Base-by-base conservation (phyloP, 2,888 invertebrate species). In the Linnaemya tessellans region DNA sequence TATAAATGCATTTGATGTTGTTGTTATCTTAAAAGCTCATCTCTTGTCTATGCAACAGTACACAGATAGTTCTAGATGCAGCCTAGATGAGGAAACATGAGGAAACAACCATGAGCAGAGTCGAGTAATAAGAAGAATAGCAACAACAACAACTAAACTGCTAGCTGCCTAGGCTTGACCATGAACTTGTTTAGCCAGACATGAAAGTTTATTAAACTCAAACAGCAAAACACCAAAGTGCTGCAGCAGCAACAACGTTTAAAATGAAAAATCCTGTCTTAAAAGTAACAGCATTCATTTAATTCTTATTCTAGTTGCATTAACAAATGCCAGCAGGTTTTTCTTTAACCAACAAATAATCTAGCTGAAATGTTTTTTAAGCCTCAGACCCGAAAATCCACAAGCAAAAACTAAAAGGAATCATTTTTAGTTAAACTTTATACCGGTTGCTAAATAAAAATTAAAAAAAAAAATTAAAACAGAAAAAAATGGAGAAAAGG, bases 181-280 rank as follows among this genome's bases (percentile, higher is more conserved):
- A 85, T 85, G 85, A 85, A 85, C 85, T 85, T 85, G 85, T 85
- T 85, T 79, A 82, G 85, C 82, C 85, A 85, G 85, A 85, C 85
- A 82, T 82, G 70, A 82, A 82, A 82, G 85, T 85, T 85, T 82
- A 85, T 85, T 85, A 85, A 82, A 85, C 85, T 79, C 75, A 20
- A 65, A 46, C 51, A 58, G 43, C 62, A 71, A 56, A 68, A 58
- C 10, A 65, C 43, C 54, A 11, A 81, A 51, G 20, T 62, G 60
- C 68, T 60, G 30, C 41, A 13, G 30, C 41, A 13, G 68, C 68
- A 70, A 70, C 20, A 67, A 9, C 9, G 25, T 30, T 38, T 51
- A 62, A 78, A 78, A 38, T 46, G 46, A n/a, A 68, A 74, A 51
- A 38, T 49, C 38, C 3, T 30, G 58, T 58, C 30, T 58, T 30